Evolutionary conservation across 2,113 vertebrate genomes (phyloP).

Genomic region (Mugil cephalus): DNA sequence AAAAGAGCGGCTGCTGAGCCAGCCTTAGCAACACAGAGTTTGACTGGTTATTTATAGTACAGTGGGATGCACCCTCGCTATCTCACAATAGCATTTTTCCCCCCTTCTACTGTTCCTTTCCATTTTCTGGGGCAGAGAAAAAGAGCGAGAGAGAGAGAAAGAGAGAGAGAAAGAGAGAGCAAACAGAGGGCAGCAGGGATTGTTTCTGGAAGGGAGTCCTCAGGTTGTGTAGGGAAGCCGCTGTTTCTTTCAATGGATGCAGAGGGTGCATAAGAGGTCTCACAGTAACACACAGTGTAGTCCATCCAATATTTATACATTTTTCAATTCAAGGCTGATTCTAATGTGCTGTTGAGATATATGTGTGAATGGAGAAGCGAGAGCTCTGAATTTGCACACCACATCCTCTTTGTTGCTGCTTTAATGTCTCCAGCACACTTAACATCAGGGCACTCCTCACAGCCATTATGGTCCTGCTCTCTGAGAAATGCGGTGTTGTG

Average conservation of each 20-base stretch:
- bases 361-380: background rate
- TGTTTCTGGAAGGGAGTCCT: conserved; percentile 62
- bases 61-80: conserved; percentile 71
- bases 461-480: background rate
- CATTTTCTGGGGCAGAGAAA: conserved; percentile 65
- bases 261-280: conserved; percentile 1
- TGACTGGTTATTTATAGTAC: conserved; percentile 86
- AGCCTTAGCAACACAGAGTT: conserved; percentile 87
- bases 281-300: too few species aligned
- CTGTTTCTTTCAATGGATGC: conserved; percentile 48
- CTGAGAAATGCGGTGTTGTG: background rate
- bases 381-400: background rate
- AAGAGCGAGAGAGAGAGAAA: conserved; percentile 9
- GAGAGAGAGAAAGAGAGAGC: conserved; percentile 7
- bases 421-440: background rate
- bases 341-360: background rate
- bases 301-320: too few species aligned
- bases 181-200: conserved; percentile 38
- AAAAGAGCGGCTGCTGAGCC: conserved; percentile 73
- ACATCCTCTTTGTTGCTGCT: conserved; percentile 1
- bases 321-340: too few species aligned
- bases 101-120: conserved; percentile 56
- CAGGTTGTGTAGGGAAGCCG: conserved; percentile 61
- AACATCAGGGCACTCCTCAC: conserved; percentile 16
- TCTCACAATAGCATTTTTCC: conserved; percentile 63